These are phyloP conservation scores for Hybos culiciformis DNA, from an alignment of 2,888 invertebrate species.

Conservation along the genomic window DNA sequence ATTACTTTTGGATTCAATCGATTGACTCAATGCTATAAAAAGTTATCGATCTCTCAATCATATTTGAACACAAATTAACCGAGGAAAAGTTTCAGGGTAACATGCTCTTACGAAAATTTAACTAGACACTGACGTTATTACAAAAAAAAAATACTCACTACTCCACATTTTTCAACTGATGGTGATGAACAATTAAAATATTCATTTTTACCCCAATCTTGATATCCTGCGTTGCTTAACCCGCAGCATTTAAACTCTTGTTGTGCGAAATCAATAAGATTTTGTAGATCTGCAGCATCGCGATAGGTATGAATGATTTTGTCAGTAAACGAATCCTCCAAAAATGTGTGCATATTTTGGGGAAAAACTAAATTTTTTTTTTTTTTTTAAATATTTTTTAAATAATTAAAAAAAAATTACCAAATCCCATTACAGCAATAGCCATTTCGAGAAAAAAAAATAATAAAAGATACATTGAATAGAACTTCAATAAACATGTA, in stretches of 20 bases:
- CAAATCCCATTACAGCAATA: conserved; percentile 81
- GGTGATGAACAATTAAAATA: conserved; percentile 92
- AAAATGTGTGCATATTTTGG: conserved; percentile 67
- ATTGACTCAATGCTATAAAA: too few relatives aligned
- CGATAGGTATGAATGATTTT: conserved; percentile 84
- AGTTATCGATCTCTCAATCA: too few relatives aligned
- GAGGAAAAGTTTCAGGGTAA: too few relatives aligned
- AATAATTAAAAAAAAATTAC: too few relatives aligned
- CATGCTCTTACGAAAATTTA: too few relatives aligned
- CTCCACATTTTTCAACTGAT: conserved; percentile 81
- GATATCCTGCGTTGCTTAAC: conserved; percentile 77
- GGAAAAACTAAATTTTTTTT: too few relatives aligned
- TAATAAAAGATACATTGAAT: conserved; percentile 74
- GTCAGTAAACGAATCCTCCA: conserved; percentile 79
- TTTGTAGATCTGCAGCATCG: conserved; percentile 85
- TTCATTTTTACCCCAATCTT: conserved; percentile 91
- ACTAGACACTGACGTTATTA: too few relatives aligned
- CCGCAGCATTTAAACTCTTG: conserved; percentile 78
- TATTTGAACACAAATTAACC: too few relatives aligned
- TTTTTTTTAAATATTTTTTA: too few relatives aligned
- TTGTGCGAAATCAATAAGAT: conserved; percentile 90
- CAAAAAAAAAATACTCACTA: too few relatives aligned
- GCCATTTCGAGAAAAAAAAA: conserved; percentile 87
- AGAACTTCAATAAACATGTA: conserved; percentile 80
- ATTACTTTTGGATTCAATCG: too few relatives aligned